A percentile compares a stretch with the other conserved stretches of the same genome.
Evolutionary conservation across 2,888 invertebrate species (phyloP).

Genomic region (Stenichneumon culpator): DNA sequence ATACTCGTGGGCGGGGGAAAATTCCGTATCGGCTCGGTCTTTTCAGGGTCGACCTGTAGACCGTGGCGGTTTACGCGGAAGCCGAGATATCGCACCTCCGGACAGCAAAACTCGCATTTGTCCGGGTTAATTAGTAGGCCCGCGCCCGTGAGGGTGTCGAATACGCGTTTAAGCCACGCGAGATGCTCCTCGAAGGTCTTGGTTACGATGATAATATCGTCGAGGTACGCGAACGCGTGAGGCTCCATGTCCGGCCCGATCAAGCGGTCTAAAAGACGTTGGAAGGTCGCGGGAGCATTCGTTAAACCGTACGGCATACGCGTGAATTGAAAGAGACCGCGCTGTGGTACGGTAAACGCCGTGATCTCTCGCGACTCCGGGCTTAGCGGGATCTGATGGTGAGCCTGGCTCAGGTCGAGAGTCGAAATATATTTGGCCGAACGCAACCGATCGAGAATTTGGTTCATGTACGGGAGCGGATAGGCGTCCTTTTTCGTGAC

Average conservation of each 20-base stretch:
- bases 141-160: conserved; percentile 58
- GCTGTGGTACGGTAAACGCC: conserved; percentile 75
- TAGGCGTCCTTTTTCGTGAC: conserved; percentile 63
- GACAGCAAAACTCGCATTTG: conserved; percentile 59
- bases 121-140: conserved; percentile 62
- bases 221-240: conserved; percentile 48
- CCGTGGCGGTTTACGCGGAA: conserved; percentile 71
- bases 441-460: conserved; percentile 56
- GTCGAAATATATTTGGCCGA: conserved; percentile 64
- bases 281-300: conserved; percentile 75
- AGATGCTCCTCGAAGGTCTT: conserved; percentile 70
- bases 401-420: conserved; percentile 32
- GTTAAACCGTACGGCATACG: conserved; percentile 75
- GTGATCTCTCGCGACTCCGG: conserved; percentile 69
- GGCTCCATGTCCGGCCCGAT: conserved; percentile 66
- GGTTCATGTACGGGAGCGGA: conserved; percentile 64
- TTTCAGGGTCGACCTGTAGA: conserved; percentile 60
- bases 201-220: background rate
- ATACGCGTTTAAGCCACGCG: conserved; percentile 59
- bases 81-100: conserved; percentile 72
- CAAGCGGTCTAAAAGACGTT: conserved; percentile 74
- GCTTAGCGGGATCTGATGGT: conserved; percentile 68
- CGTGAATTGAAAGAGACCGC: conserved; percentile 74
- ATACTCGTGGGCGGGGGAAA: conserved; percentile 65
- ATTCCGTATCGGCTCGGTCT: conserved; percentile 37